Evolutionary conservation across 2,797 vertebrate genomes (phyloP).

Genomic region (Halcyon badia): DNA sequence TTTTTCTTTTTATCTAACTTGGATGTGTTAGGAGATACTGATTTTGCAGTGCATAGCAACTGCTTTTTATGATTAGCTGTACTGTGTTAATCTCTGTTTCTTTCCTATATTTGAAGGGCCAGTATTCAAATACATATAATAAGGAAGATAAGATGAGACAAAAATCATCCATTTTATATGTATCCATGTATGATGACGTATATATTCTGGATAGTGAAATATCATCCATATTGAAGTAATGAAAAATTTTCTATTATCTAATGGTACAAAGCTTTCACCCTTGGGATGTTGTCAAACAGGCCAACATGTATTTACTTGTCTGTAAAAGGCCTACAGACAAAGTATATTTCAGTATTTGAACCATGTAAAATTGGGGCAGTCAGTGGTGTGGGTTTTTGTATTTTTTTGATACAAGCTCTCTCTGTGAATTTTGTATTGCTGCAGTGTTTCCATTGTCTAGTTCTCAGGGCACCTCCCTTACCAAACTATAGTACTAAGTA

Average conservation of each 20-base stretch:
- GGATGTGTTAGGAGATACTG: not conserved
- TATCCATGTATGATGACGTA: too few relatives aligned
- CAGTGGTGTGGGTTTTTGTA: not conserved
- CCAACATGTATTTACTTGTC: not conserved
- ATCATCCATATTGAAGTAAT: not conserved
- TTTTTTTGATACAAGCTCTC: not conserved
- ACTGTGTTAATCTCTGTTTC: not conserved
- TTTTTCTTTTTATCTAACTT: not conserved
- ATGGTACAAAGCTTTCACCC: not conserved
- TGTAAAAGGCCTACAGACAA: not conserved
- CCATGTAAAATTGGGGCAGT: not conserved
- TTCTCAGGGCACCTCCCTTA: too few relatives aligned
- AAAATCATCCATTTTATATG: not conserved
- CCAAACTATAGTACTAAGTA: too few relatives aligned
- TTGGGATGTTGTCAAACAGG: not conserved
- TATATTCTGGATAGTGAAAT: not conserved
- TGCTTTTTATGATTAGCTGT: not conserved
- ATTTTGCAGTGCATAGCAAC: not conserved
- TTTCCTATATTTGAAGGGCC: not conserved
- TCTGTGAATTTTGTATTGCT: not conserved
- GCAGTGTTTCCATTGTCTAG: not conserved
- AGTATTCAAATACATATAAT: not conserved
- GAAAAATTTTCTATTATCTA: not conserved
- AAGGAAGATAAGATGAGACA: not conserved
- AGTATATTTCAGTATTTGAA: not conserved